Evolutionary conservation across 2,888 invertebrate genomes (phyloP).

Genomic region (Fabriciana adippe): DNA sequence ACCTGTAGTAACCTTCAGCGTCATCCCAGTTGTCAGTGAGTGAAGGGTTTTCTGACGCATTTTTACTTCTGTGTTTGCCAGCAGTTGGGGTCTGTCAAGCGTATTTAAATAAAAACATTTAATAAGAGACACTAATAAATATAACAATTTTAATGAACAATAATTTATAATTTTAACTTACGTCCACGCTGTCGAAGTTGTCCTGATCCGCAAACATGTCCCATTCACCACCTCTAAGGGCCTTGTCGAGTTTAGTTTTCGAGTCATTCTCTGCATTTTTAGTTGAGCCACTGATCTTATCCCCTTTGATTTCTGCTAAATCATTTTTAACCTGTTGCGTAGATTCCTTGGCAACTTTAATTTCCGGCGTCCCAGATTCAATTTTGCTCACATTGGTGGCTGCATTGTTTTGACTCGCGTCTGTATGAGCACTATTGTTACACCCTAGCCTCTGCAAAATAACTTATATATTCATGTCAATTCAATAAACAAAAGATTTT

Average conservation of each 20-base stretch:
- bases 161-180: constrained; percentile 48
- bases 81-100: constrained; percentile 60
- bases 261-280: constrained; percentile 44
- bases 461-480: not conserved
- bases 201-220: constrained; percentile 97
- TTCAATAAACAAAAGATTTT: constrained; percentile 1
- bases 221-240: constrained; percentile 86
- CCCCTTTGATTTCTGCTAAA: constrained; percentile 24
- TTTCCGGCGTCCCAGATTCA: constrained; percentile 29
- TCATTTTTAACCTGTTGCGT: constrained; percentile 23
- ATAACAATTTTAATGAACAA: too few species aligned
- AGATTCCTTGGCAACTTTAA: constrained; percentile 31
- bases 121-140: not conserved
- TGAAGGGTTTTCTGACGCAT: constrained; percentile 84
- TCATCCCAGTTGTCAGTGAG: constrained; percentile 99
- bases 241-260: constrained; percentile 57
- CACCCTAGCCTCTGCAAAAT: constrained; percentile 50
- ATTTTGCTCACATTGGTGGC: constrained; percentile 16
- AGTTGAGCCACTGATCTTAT: not conserved
- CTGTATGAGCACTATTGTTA: constrained; percentile 34
- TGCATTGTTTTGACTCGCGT: constrained; percentile 22
- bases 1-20: constrained; percentile 98
- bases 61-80: constrained; percentile 55
- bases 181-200: constrained; percentile 84
- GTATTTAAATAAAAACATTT: constrained; percentile 17